A percentile compares a stretch with the other conserved stretches of the same genome.
Evolutionary conservation across 1,140 invertebrate genomes (phyloP).

Genomic region (Pissodes strobi): DNA sequence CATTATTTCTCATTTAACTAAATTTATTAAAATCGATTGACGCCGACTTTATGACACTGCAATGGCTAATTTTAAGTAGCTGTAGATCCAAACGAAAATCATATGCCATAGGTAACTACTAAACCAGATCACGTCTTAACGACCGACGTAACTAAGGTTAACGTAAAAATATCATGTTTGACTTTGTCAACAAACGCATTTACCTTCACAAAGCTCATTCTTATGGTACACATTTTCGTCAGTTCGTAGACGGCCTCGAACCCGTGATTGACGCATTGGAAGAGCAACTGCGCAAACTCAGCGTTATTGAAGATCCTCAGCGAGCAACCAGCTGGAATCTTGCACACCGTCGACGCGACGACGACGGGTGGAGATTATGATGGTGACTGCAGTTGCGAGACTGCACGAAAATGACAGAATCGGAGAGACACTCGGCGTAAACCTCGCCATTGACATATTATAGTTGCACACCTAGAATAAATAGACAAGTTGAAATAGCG

Average conservation of each 20-base stretch:
- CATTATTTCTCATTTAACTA: no score
- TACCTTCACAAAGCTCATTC: conserved; percentile 95
- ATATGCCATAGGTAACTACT: no score
- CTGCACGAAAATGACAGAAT: conserved; percentile 95
- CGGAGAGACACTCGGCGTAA: conserved; percentile 92
- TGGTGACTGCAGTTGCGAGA: conserved; percentile 95
- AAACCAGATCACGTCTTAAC: no score
- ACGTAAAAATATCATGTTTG: no score
- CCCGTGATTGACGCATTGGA: conserved; percentile 87
- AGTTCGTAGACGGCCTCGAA: conserved; percentile 95
- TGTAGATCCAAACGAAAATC: no score
- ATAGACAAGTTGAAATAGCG: no score
- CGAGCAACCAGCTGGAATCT: conserved; percentile 91
- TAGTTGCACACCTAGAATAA: conserved; percentile 74
- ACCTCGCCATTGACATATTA: conserved; percentile 98
- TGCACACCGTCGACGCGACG: conserved; percentile 93
- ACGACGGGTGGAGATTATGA: conserved; percentile 92
- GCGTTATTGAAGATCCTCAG: conserved; percentile 97
- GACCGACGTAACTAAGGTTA: no score
- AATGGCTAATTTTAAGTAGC: no score
- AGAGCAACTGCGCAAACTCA: conserved; percentile 89
- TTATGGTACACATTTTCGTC: conserved; percentile 96
- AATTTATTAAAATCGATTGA: no score
- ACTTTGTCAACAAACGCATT: no score
- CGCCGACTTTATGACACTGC: no score